Base-by-base conservation (phyloP, 2,888 invertebrate genomes). In the Miltochrista miniata region DNA sequence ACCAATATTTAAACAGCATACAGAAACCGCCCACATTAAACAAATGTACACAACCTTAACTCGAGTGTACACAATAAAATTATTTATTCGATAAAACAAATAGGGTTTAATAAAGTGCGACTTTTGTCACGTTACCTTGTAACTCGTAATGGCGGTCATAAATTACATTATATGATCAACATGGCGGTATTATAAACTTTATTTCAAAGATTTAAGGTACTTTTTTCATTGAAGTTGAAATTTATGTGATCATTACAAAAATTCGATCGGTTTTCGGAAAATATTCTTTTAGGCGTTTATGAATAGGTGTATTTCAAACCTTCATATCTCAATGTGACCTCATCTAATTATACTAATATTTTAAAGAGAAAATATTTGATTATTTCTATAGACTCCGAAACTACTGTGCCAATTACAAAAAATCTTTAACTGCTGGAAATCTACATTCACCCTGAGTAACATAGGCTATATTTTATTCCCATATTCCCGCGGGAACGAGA, bases 11-110 rank as follows among this genome's bases (percentile, higher is more conserved):
- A 44, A 40, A 35, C 35, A 9, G 24, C 15, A 41, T 47, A 44
- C 51, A 44, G 46, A 51, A 51, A 43, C 45, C 41, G 15, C 48
- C 45, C 43, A 54, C 39, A 42, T 44, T 39, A 36, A 41, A 52
- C 40, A 56, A 56, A 45, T 33, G 54, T 48, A 49, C 39, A 36
- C 36, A 45, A 42, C 47, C 49, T 67, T 52, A 64, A 66, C 41
- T 43, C 54, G 47, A 59, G 59, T 54, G 55, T 55, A 62, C 64
- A 67, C 79, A 78, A 79, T 83, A 81, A 83, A 81, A 83, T 81
- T 81, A 87, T 85, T 83, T 83, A 81, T 81, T 77, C 78, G 77
- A 85, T 87, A 83, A 86, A 87, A 89, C 88, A 86, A 87, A 88
- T 87, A 86, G 72, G 68, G 66, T 78, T 72, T 72, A 78, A 79